Conservation (phyloP, 2,797 vertebrate species). For the Pangasius sanitwongsei region DNA sequence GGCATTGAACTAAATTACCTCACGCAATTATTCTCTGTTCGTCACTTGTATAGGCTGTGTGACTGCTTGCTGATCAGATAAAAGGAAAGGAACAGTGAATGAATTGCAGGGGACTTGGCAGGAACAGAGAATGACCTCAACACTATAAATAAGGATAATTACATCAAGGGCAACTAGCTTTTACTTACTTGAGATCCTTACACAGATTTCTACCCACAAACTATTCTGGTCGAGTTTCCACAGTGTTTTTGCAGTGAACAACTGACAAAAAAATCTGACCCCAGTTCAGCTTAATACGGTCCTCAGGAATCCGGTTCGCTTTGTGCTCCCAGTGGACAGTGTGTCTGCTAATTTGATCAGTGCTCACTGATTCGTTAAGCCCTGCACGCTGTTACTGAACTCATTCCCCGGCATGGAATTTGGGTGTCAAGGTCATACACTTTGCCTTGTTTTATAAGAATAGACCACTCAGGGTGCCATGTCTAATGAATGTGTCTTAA, state of each 20-base stretch:
- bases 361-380: conserved; percentile 52
- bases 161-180: neutral
- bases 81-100: neutral
- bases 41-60: neutral
- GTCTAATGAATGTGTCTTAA: conserved; percentile 15
- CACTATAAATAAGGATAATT: neutral
- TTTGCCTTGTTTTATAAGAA: conserved; percentile 30
- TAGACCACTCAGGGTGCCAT: conserved; percentile 29
- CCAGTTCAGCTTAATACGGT: neutral
- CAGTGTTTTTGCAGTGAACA: neutral
- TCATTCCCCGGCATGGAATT: conserved; percentile 53
- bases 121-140: neutral
- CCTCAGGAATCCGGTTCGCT: neutral
- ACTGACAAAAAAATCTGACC: neutral
- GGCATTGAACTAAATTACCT: neutral
- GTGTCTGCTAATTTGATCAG: conserved; percentile 54
- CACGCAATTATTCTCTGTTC: neutral
- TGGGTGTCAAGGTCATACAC: conserved; percentile 46
- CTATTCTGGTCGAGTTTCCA: neutral
- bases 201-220: neutral
- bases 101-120: neutral
- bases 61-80: conserved; percentile 8
- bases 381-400: conserved; percentile 38
- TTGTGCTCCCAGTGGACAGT: conserved; percentile 14
- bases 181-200: neutral